phyloP scores from a whole-genome alignment of 1,140 invertebrate species.

The Lutraria rhynchaena region DNA sequence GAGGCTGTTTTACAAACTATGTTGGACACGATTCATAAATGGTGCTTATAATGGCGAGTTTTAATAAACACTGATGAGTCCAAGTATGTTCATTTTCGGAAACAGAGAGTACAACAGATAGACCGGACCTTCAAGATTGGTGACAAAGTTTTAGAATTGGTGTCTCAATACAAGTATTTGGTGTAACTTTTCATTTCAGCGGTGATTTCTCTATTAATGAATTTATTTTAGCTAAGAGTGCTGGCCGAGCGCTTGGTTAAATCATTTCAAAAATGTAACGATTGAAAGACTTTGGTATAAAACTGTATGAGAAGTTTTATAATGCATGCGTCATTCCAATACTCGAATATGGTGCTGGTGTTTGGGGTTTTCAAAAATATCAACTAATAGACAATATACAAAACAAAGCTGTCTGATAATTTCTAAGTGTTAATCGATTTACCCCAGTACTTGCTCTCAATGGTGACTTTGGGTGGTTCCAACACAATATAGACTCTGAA shows the following conservation, averaged over 20 bases:
- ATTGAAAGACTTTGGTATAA: slow-evolving; percentile 43
- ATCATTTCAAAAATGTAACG: slow-evolving; percentile 48
- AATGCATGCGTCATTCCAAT: slow-evolving; percentile 41
- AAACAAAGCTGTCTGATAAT: slow-evolving; percentile 41
- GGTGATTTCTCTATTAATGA: slow-evolving; percentile 1
- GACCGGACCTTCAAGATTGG: slow-evolving; percentile 30
- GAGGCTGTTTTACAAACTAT: slow-evolving; percentile 46
- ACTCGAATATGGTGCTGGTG: slow-evolving; percentile 47
- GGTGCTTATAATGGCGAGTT: slow-evolving; percentile 61
- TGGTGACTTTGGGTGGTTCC: slow-evolving; percentile 38
- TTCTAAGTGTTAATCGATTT: slow-evolving; percentile 55
- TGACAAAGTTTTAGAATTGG: slow-evolving; percentile 39
- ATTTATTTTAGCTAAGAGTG: slow-evolving; percentile 21
- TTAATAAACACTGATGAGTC: slow-evolving; percentile 56
- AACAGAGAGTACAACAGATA: background rate
- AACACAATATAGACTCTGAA: background rate
- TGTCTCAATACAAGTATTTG: slow-evolving; percentile 58
- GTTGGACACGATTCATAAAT: slow-evolving; percentile 52
- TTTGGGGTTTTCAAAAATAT: no score
- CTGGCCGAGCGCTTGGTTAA: slow-evolving; percentile 48
- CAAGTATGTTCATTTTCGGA: slow-evolving; percentile 63
- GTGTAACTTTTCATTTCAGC: slow-evolving; percentile 52
- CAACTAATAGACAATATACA: slow-evolving; percentile 26
- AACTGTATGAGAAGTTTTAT: slow-evolving; percentile 48
- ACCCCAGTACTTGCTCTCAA: slow-evolving; percentile 17